phyloP scores from a whole-genome alignment of 2,888 invertebrate genomes.

The Xestia xanthographa region DNA sequence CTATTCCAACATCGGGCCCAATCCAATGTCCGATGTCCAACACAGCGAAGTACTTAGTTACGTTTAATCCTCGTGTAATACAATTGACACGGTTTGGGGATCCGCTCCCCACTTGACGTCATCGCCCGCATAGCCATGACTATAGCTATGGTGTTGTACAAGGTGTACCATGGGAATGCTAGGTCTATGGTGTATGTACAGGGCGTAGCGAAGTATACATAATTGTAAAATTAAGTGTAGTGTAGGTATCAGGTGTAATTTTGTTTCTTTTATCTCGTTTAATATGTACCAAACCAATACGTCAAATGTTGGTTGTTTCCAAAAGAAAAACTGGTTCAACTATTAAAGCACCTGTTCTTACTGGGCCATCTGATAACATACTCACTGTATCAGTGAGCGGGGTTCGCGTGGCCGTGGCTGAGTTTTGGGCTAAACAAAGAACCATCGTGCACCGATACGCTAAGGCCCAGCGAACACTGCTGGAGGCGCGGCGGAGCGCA shows the following conservation, averaged over 20 bases:
- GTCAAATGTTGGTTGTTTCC: background rate
- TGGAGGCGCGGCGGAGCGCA: too few species aligned
- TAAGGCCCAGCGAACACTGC: too few species aligned
- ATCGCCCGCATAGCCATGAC: conserved; percentile 48
- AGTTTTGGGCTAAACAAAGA: too few species aligned
- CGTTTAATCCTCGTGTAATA: conserved; percentile 25
- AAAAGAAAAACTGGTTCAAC: background rate
- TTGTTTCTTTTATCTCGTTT: background rate
- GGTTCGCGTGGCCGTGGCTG: too few species aligned
- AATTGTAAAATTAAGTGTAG: background rate
- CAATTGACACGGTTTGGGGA: conserved; percentile 38
- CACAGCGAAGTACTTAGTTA: background rate
- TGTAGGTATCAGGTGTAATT: background rate
- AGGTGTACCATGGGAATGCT: background rate
- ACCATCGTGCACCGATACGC: too few species aligned
- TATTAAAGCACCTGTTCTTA: too few species aligned
- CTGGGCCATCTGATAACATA: too few species aligned
- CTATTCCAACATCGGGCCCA: conserved; percentile 15
- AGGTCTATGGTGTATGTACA: background rate
- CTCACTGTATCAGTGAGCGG: too few species aligned
- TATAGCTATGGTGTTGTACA: background rate
- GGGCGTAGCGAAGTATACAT: background rate
- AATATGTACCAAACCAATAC: too few species aligned
- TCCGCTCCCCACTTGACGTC: conserved; percentile 51
- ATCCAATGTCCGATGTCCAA: conserved; percentile 7